A percentile compares a stretch with the other conserved stretches of the same genome.
Evolutionary conservation across 2,888 invertebrate species (phyloP).

Genomic region (Tuta absoluta): DNA sequence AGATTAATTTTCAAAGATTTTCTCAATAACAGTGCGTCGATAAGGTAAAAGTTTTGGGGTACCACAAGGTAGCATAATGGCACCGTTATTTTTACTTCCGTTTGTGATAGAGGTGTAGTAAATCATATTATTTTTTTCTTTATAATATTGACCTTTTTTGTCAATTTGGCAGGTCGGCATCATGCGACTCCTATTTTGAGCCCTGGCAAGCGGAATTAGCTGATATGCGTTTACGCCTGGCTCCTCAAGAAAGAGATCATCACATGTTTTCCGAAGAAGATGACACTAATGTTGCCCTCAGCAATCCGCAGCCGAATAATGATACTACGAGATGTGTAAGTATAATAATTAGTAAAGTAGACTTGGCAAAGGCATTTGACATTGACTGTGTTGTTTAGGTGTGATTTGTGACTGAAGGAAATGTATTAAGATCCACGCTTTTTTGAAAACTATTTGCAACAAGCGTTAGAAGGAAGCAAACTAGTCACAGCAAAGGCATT

Average conservation of each 20-base stretch:
- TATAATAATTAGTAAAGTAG: not conserved
- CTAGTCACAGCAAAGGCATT: not conserved
- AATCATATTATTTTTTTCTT: no score
- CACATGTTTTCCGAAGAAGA: constrained; percentile 95
- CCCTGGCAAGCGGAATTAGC: constrained; percentile 88
- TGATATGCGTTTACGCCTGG: constrained; percentile 91
- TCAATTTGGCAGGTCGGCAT: constrained; percentile 83
- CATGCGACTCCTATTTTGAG: constrained; percentile 97
- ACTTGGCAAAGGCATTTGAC: not conserved
- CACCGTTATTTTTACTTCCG: not conserved
- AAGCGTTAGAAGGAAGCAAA: no score
- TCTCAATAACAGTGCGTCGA: no score
- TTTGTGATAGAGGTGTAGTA: no score
- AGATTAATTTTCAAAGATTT: no score
- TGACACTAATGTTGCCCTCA: constrained; percentile 48
- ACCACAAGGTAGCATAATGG: not conserved
- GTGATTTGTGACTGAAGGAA: no score
- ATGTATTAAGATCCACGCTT: no score
- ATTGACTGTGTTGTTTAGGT: not conserved
- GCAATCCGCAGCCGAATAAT: not conserved
- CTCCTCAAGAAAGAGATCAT: constrained; percentile 92
- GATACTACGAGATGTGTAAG: not conserved
- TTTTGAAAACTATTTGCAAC: no score
- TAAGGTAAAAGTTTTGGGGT: not conserved
- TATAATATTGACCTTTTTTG: not conserved